A percentile compares a stretch with the other conserved stretches of the same genome.
These are phyloP conservation scores for Eumerus sabulonum DNA, from an alignment of 2,888 invertebrate genomes.

Conservation along the genomic window DNA sequence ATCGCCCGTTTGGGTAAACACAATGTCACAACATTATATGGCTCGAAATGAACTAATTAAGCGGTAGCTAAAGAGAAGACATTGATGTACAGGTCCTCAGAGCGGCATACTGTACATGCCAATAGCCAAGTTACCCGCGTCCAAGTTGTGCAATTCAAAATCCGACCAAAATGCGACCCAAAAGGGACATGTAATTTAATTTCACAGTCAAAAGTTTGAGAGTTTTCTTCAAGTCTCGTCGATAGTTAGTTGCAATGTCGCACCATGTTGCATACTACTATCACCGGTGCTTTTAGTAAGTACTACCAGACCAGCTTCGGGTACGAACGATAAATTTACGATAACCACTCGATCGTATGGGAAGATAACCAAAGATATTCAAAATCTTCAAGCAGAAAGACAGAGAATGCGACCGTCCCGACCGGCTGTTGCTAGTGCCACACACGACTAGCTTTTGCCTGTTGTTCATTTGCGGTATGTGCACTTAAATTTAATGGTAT, in stretches of 20 bases:
- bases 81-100: slow-evolving; percentile 54
- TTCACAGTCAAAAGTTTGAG: slow-evolving; percentile 64
- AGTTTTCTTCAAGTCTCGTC: slow-evolving; percentile 59
- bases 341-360: slow-evolving; percentile 57
- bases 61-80: slow-evolving; percentile 46
- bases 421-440: slow-evolving; percentile 41
- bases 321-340: slow-evolving; percentile 56
- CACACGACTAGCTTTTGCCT: neutral
- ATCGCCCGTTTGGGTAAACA: slow-evolving; percentile 53
- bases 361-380: slow-evolving; percentile 52
- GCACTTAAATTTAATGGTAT: slow-evolving; percentile 70
- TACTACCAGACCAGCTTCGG: slow-evolving; percentile 5
- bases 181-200: slow-evolving; percentile 68
- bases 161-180: slow-evolving; percentile 59
- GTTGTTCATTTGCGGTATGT: slow-evolving; percentile 59
- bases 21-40: slow-evolving; percentile 54
- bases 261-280: neutral
- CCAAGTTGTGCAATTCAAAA: slow-evolving; percentile 63
- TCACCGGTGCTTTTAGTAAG: no score
- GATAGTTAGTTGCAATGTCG: neutral
- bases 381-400: slow-evolving; percentile 30
- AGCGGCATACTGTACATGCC: no score
- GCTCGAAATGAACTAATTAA: slow-evolving; percentile 61
- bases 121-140: slow-evolving; percentile 29
- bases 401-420: slow-evolving; percentile 13